Evolutionary conservation across 2,888 invertebrate species (phyloP), one percentile per base, ranked within the genome.

Genomic region (Latrodectus elegans): DNA sequence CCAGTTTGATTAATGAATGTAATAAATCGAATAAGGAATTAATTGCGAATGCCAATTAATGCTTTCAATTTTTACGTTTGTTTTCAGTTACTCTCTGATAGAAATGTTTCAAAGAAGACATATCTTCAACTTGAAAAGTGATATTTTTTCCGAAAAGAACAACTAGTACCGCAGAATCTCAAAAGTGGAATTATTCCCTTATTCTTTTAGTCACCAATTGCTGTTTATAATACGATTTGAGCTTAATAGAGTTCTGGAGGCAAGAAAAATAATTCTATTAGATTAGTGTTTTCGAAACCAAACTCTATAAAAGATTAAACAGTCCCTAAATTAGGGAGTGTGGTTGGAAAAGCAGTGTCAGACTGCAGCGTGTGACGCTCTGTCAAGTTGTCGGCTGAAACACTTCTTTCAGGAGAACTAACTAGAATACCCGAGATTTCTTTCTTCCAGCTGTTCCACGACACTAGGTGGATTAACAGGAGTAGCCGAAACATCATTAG

Each of bases 381-480:
- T 81, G 82, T 75, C 82, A 75, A 82, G 55, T 68, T 82, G 82
- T 82, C 82, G 75, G 65, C 74, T 75, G 75, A 55, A 67, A 38
- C 60, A 49, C 80, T 72, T 60, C 80, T 75, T 75, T 72, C 81
- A 38, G 81, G 81, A 81, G 73, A 64, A 74, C 75, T 82, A 75
- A 82, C 82, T 82, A 82, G 75, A 75, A 81, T 55, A 75, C 55
- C 82, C 65, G 67, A 72, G 26, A n/a, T 51, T 78, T n/a, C 64
- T 75, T 68, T 80, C 26, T 74, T 74, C 53, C 67, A 73, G 81
- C 73, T 81, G 81, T 73, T 74, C 74, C 74, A 65, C 53, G 67
- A 81, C 74, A 81, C 74, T 81, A 72, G 65, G 72, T 81, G 81
- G 81, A 81, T 81, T 81, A 81, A 81, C 81, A 81, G 81, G 65